Evolutionary conservation across 2,888 invertebrate species (phyloP).

Genomic region (Lasioglossum lativentre): DNA sequence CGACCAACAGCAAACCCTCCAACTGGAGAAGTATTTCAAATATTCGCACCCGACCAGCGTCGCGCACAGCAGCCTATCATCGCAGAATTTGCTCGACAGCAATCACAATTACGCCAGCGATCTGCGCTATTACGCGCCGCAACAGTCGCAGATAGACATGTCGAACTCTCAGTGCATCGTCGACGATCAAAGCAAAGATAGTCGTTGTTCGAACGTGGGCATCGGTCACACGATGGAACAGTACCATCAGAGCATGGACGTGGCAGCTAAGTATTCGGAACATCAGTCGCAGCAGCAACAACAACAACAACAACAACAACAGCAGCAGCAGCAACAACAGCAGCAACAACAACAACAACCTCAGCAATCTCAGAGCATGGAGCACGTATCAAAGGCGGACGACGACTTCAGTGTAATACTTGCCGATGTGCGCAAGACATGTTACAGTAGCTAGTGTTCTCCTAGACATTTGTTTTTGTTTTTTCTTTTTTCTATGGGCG

Average conservation of each 20-base stretch:
- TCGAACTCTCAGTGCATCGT: slow-evolving; percentile 81
- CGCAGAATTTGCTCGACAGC: slow-evolving; percentile 84
- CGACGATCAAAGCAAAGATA: slow-evolving; percentile 80
- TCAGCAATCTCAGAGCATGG: slow-evolving; percentile 76
- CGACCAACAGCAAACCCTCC: slow-evolving; percentile 80
- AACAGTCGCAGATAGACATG: slow-evolving; percentile 81
- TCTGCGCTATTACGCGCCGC: slow-evolving; percentile 82
- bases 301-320: not conserved
- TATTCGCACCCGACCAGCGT: slow-evolving; percentile 77
- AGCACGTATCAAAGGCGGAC: slow-evolving; percentile 88
- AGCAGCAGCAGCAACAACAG: slow-evolving; percentile 24
- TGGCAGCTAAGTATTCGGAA: slow-evolving; percentile 80
- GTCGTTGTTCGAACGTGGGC: slow-evolving; percentile 76
- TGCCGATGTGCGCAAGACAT: slow-evolving; percentile 94
- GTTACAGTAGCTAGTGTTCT: slow-evolving; percentile 89
- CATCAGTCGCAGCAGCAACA: slow-evolving; percentile 70
- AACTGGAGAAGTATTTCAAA: slow-evolving; percentile 83
- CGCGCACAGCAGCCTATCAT: slow-evolving; percentile 76
- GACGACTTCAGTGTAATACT: slow-evolving; percentile 96
- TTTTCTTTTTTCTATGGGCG: slow-evolving; percentile 16
- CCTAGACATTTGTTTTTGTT: slow-evolving; percentile 29
- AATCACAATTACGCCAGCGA: slow-evolving; percentile 86
- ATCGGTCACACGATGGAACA: slow-evolving; percentile 81
- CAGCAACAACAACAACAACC: slow-evolving; percentile 74
- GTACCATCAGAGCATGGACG: slow-evolving; percentile 81